phyloP scores from a whole-genome alignment of 2,113 vertebrate species.

The Perca flavescens region DNA sequence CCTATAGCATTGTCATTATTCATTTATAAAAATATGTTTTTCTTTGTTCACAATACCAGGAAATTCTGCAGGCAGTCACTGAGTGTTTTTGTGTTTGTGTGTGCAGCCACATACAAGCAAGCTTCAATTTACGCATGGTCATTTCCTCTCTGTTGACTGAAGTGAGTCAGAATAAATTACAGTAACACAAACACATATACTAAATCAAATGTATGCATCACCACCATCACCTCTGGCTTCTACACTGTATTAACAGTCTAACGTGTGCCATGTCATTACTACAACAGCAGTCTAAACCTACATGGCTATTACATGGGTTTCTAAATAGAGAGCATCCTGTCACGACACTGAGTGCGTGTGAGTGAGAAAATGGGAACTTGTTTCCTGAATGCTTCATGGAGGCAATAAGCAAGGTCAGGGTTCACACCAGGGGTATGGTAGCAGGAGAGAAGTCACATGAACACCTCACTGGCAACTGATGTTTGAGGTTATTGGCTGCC shows the following conservation, averaged over 20 bases:
- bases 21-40: constrained; percentile 31
- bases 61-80: constrained; percentile 17
- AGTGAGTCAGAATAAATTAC: constrained; percentile 73
- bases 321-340: constrained; percentile 61
- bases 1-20: constrained; percentile 46
- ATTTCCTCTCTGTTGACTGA: constrained; percentile 54
- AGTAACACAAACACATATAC: constrained; percentile 48
- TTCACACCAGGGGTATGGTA: constrained; percentile 53
- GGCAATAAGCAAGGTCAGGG: constrained; percentile 64
- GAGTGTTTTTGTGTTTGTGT: constrained; percentile 27
- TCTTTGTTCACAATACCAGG: constrained; percentile 22
- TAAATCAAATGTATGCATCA: constrained; percentile 57
- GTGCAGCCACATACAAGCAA: constrained; percentile 11
- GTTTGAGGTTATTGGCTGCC: constrained; percentile 52
- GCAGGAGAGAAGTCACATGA: constrained; percentile 52
- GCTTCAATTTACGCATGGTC: constrained; percentile 35
- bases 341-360: constrained; percentile 39
- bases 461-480: constrained; percentile 22
- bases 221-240: constrained; percentile 43
- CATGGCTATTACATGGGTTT: constrained; percentile 46
- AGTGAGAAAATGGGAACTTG: constrained; percentile 55
- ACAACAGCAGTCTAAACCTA: constrained; percentile 30
- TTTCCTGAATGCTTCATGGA: constrained; percentile 46
- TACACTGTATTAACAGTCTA: constrained; percentile 39
- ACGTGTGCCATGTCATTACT: constrained; percentile 46